Evolutionary conservation across 2,113 vertebrate species (phyloP), one percentile per base, ranked within the genome.

Genomic region (Pimephales promelas): DNA sequence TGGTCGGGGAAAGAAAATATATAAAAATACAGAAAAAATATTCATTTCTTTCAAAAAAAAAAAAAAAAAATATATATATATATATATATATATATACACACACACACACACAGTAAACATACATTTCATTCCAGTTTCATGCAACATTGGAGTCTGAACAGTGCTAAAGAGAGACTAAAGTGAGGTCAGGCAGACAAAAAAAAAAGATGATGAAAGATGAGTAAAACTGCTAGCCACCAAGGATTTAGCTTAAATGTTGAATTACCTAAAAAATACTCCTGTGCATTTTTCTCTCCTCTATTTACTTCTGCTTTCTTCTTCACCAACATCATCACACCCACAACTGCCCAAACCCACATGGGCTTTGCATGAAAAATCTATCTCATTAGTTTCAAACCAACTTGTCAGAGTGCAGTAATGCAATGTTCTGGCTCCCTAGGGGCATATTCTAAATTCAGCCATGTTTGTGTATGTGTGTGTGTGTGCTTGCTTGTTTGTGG

Each of bases 381-480:
- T 52, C 64, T 81, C 79, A 81, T 81, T 81, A 81, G 22, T 52
- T 81, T 81, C 79, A 81, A 81, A 81, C 61, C 62, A 56, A 68
- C 79, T 54, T 81, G 79, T 81, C 62, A 81, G 43, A 66, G 22
- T 24, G 31, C 79, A 81, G 13, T 68, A 81, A 81, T 70, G 64
- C 79, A 36, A 54, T 54, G 62, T 40, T 54, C 13, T 54, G 62
- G 22, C 26, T 54, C 79, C 31, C 47, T 20, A 9, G 79, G 47
- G 79, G 54, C 22, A 22, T 11, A 14, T 56, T 81, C 62, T 70
- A 81, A 81, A 81, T 70, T 52, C 62, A 24, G 13, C 78, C 14
- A 7, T 64, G 36, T 79, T 14, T 80, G 43, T 52, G 36, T 61
- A 3, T 40, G 73, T 56, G 28, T 77, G 77, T 28, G 28, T 28